These are phyloP conservation scores for Drosophila pseudoananassae DNA, from an alignment of 1,140 invertebrate genomes.

Conservation along the genomic window DNA sequence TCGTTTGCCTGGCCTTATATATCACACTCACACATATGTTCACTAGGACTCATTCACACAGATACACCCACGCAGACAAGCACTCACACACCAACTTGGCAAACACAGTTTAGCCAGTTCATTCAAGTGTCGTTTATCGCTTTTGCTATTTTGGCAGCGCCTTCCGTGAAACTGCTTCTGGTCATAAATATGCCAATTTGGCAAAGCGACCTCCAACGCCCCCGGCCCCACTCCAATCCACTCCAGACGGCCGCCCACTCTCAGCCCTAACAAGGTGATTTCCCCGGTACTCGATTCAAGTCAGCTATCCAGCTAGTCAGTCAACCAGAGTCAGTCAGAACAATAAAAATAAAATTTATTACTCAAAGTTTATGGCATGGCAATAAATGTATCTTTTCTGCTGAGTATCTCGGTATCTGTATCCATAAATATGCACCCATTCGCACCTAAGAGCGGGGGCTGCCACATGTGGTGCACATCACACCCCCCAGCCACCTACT, in stretches of 20 bases:
- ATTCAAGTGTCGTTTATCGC: slow-evolving; percentile 79
- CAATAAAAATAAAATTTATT: slow-evolving; percentile 81
- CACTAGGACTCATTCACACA: not conserved
- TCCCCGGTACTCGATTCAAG: slow-evolving; percentile 11
- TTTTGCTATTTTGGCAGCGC: slow-evolving; percentile 72
- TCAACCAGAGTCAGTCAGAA: slow-evolving; percentile 61
- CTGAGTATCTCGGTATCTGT: slow-evolving; percentile 57
- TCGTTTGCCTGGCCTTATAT: slow-evolving; percentile 36
- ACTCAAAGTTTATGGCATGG: slow-evolving; percentile 77
- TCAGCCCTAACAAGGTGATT: slow-evolving; percentile 29
- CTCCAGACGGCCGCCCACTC: slow-evolving; percentile 4
- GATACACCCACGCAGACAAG: not conserved
- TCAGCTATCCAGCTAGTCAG: slow-evolving; percentile 40
- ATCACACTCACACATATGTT: slow-evolving; percentile 27
- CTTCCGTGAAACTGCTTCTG: slow-evolving; percentile 62
- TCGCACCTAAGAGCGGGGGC: slow-evolving; percentile 57
- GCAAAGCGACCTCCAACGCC: slow-evolving; percentile 18
- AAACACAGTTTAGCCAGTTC: slow-evolving; percentile 58
- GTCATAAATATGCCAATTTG: slow-evolving; percentile 79
- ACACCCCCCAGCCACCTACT: not conserved
- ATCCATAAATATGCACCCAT: slow-evolving; percentile 79
- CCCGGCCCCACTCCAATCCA: not conserved
- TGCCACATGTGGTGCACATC: slow-evolving; percentile 60
- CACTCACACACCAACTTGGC: not conserved
- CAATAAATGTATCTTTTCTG: slow-evolving; percentile 76